Base-by-base conservation (phyloP, 1,140 invertebrate species). In the Drosophila lowei region DNA sequence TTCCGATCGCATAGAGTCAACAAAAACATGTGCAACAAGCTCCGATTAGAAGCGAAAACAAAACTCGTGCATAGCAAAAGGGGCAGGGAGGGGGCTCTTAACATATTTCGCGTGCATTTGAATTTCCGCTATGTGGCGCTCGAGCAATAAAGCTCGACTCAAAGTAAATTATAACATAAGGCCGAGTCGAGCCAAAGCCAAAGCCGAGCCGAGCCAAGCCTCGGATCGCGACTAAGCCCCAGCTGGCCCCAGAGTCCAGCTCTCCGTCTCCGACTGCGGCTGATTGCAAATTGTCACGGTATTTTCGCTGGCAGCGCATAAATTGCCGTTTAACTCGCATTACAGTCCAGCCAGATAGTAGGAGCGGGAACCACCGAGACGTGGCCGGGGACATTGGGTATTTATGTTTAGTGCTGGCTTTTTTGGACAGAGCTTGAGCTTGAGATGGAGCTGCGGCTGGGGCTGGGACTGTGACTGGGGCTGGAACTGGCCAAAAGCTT, bases 241-340 rank as follows among this genome's bases (percentile, higher is more conserved):
- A 41, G 62, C 38, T 67, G 63, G 50, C 44, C 50, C 56, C 34
- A 18, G 55, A 65, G 62, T 28, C 55, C 54, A 46, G 57, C 60
- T 68, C 23, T 47, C 67, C 54, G 28, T 30, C 30, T 70, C 47
- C 42, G 57, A 61, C 53, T 58, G 58, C 64, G 47, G 81, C 83
- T 86, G 83, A 86, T 88, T 83, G 83, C 84, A 83, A 88, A 86
- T 86, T 86, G 83, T 88, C 84, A 88, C 84, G 84, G 83, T 88
- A 86, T 86, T 85, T 86, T 88, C 65, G 72, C 83, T 64, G 78
- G 84, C 85, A 88, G 83, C 83, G 72, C 84, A 89, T 89, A 88
- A 88, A 88, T 88, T 89, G 71, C 60, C 71, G 84, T 78, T 83
- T 78, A 88, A 83, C 63, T 77, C 63, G 70, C 60, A 56, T 77